phyloP scores from a whole-genome alignment of 2,888 invertebrate species.

The Melieria picta region DNA sequence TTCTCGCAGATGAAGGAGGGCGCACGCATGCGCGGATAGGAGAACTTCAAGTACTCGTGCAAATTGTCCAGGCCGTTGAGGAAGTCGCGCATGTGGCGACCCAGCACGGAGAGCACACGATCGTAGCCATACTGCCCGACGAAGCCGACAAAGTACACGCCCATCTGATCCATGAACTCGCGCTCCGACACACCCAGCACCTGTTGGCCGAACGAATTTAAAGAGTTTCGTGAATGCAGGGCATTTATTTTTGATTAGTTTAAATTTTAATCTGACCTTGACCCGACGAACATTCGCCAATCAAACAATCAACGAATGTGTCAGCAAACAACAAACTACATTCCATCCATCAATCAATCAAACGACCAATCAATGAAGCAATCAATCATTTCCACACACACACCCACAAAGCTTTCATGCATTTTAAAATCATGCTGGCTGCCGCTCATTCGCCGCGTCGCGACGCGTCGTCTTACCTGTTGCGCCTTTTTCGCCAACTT shows the following conservation, averaged over 20 bases:
- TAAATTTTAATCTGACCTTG: no score
- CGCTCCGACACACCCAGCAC: slow-evolving; percentile 86
- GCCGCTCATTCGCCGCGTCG: no score
- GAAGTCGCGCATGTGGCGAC: slow-evolving; percentile 94
- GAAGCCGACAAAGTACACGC: slow-evolving; percentile 91
- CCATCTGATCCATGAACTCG: slow-evolving; percentile 94
- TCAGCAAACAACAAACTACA: no score
- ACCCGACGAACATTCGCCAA: no score
- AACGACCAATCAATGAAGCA: no score
- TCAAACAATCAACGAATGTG: no score
- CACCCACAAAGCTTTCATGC: no score
- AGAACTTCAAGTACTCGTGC: slow-evolving; percentile 96
- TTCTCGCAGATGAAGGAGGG: slow-evolving; percentile 98
- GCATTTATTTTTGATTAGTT: no score
- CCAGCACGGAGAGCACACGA: slow-evolving; percentile 86
- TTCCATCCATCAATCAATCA: no score
- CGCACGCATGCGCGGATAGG: slow-evolving; percentile 88
- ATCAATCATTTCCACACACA: no score
- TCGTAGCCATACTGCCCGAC: slow-evolving; percentile 96
- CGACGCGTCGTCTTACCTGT: slow-evolving; percentile 70
- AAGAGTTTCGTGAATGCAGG: no score
- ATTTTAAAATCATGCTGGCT: no score
- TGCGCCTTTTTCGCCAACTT: slow-evolving; percentile 86
- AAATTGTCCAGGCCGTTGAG: slow-evolving; percentile 95
- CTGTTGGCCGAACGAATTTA: slow-evolving; percentile 66